phyloP scores from a whole-genome alignment of 2,797 vertebrate genomes.

The Allobates femoralis region DNA sequence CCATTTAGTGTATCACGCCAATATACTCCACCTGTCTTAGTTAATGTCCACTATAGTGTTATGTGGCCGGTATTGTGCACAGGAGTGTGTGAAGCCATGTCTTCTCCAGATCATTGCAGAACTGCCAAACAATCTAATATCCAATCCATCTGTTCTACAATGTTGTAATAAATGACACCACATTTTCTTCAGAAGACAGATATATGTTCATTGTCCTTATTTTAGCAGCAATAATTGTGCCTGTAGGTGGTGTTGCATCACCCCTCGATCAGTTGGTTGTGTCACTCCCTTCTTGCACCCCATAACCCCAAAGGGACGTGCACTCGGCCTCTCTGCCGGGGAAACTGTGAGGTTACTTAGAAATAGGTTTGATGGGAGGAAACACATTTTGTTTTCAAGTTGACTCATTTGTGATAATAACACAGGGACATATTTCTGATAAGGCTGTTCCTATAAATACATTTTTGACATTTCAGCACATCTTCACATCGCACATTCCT shows the following conservation, averaged over 20 bases:
- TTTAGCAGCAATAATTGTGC: background rate
- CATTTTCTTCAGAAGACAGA: too few species aligned
- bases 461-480: background rate
- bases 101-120: too few species aligned
- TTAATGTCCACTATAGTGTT: too few species aligned
- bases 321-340: background rate
- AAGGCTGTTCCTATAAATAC: slow-evolving; percentile 26
- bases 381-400: background rate
- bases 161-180: too few species aligned
- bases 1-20: too few species aligned
- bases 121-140: too few species aligned
- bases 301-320: background rate
- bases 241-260: background rate
- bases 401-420: slow-evolving; percentile 33
- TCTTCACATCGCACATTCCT: background rate
- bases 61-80: background rate
- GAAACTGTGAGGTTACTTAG: background rate
- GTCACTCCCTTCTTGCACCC: too few species aligned
- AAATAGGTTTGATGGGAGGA: slow-evolving; percentile 7
- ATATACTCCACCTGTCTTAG: background rate
- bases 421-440: slow-evolving; percentile 21
- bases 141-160: too few species aligned
- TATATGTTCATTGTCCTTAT: too few species aligned
- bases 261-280: background rate
- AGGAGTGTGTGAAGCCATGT: background rate